Base-by-base conservation (phyloP, 2,113 vertebrate species). In the Microcebus jonahi region DNA sequence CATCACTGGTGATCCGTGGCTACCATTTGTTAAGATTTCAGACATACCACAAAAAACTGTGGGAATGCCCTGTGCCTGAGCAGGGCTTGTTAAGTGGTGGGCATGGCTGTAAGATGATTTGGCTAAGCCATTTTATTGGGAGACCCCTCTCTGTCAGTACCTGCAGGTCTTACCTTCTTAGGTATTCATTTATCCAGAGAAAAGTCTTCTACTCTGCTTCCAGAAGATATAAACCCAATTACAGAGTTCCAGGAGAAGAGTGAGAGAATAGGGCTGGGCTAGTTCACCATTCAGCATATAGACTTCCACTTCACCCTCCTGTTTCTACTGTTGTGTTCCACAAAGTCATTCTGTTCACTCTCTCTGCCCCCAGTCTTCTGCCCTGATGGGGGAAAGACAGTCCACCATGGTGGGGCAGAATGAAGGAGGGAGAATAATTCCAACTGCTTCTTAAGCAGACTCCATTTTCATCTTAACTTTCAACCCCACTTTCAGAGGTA, bases 401-500 rank as follows among this genome's bases (percentile, higher is more conserved):
- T 55, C n/a, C 20, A 4, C 34, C 29, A 45, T 14, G 42, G 18
- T 29, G 5, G 23, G 50, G 2, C 14, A 73, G 61, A 13, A 21
- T 6, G 31, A 34, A 48, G 34, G 17, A 65, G 5, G 15, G 23
- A n/a, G 15, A 14, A 48, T 15, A 21, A 42, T 11, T 42, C 59
- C 42, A 31, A 68, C 48, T 42, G 2, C 34, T 68, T 39, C 63
- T 31, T 53, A 21, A 25, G 42, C 23, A 68, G 31, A 55, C 48
- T 95, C 73, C 25, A 14, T 88, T 88, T 76, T 53, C 86, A 61
- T 53, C 34, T 84, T 39, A 63, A 92, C 36, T 82, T 84, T 91
- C 67, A 77, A 27, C n/a, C 39, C 20, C 0, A 1, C 55, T 77
- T 83, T 77, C 70, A 88, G 61, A 91, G 55, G 18, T 3, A 14